phyloP scores from a whole-genome alignment of 2,888 invertebrate species.

The Melanotus villosus region DNA sequence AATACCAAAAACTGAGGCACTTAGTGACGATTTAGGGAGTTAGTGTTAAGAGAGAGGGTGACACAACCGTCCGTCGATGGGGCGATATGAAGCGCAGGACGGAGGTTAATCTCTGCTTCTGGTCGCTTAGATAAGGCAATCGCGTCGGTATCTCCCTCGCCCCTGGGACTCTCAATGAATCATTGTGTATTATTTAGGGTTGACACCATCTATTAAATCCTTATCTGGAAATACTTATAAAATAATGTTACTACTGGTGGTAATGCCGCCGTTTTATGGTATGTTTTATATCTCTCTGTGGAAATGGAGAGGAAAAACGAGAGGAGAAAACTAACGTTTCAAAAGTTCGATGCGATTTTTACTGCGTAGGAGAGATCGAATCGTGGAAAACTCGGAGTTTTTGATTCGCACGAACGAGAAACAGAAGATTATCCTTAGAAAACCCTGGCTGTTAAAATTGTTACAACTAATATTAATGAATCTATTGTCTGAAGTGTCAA shows the following conservation, averaged over 20 bases:
- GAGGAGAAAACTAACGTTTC: not conserved
- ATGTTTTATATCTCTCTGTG: slow-evolving; percentile 37
- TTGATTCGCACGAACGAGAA: not conserved
- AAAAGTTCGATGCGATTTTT: not conserved
- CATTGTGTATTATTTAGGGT: slow-evolving; percentile 67
- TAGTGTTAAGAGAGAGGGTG: slow-evolving; percentile 45
- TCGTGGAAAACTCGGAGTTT: too few relatives aligned
- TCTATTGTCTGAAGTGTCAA: slow-evolving; percentile 35
- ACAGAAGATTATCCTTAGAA: not conserved
- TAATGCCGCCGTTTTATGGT: slow-evolving; percentile 38
- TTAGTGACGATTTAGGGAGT: slow-evolving; percentile 47
- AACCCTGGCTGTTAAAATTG: not conserved
- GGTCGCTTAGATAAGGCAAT: slow-evolving; percentile 70
- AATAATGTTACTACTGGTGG: slow-evolving; percentile 57
- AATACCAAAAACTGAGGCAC: slow-evolving; percentile 39
- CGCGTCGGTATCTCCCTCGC: slow-evolving; percentile 64
- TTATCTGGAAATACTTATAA: slow-evolving; percentile 67
- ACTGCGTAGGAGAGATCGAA: not conserved
- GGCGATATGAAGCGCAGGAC: slow-evolving; percentile 47
- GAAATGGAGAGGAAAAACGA: slow-evolving; percentile 22
- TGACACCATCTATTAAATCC: slow-evolving; percentile 68
- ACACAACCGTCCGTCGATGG: slow-evolving; percentile 44
- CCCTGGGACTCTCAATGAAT: slow-evolving; percentile 63
- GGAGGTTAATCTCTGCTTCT: slow-evolving; percentile 68
- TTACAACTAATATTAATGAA: slow-evolving; percentile 34